A percentile compares a stretch with the other conserved stretches of the same genome.
phyloP scores from a whole-genome alignment of 2,888 invertebrate genomes.

The Epinotia brunnichana region DNA sequence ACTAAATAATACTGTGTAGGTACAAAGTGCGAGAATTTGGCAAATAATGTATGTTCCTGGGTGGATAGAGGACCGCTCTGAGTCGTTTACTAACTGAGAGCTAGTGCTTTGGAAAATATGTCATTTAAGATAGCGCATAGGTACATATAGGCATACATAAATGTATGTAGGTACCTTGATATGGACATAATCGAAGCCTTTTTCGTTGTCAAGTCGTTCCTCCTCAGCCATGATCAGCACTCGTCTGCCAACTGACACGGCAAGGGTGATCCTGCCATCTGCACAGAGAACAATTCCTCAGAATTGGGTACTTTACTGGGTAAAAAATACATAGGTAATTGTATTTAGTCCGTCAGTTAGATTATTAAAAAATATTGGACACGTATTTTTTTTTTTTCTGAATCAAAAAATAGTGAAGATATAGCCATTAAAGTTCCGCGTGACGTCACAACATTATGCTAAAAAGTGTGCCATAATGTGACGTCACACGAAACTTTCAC shows the following conservation, averaged over 20 bases:
- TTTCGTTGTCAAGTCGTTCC: conserved; percentile 77
- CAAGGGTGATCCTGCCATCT: conserved; percentile 73
- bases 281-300: conserved; percentile 56
- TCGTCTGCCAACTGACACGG: conserved; percentile 74
- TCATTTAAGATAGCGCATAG: not conserved
- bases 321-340: too few relatives aligned
- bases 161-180: conserved; percentile 65
- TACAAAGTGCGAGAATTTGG: too few relatives aligned
- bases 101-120: not conserved
- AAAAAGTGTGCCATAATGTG: too few relatives aligned
- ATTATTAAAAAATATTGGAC: too few relatives aligned
- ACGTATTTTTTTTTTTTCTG: too few relatives aligned
- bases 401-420: too few relatives aligned
- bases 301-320: too few relatives aligned
- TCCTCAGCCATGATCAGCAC: conserved; percentile 76
- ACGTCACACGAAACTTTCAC: too few relatives aligned
- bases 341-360: too few relatives aligned
- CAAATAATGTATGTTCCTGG: not conserved
- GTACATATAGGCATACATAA: not conserved
- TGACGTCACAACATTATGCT: too few relatives aligned
- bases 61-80: not conserved
- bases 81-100: not conserved
- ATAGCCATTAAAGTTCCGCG: too few relatives aligned
- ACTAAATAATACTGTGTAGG: too few relatives aligned
- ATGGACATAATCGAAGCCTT: conserved; percentile 80